These are phyloP conservation scores for Plebejus melissa DNA, from an alignment of 2,888 invertebrate species.

Conservation along the genomic window DNA sequence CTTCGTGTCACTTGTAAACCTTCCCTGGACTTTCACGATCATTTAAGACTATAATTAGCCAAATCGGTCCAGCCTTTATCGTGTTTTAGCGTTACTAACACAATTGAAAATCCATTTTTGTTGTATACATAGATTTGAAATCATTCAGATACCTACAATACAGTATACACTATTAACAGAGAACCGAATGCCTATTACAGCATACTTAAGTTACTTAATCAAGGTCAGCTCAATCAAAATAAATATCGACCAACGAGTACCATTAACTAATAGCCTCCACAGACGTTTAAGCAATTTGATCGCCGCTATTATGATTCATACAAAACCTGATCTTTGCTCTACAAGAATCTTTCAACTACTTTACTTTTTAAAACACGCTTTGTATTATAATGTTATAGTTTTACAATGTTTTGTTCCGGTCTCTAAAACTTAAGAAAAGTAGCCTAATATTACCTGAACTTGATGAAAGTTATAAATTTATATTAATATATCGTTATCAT, in stretches of 20 bases:
- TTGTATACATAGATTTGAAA: not conserved
- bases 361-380: not conserved
- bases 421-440: too few relatives aligned
- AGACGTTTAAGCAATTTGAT: slow-evolving; percentile 5
- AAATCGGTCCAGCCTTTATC: too few relatives aligned
- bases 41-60: too few relatives aligned
- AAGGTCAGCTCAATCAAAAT: slow-evolving; percentile 29
- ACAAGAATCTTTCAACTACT: not conserved
- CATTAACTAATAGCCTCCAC: slow-evolving; percentile 41
- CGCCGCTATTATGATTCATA: not conserved
- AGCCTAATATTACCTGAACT: too few relatives aligned
- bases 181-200: not conserved
- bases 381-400: too few relatives aligned
- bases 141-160: not conserved
- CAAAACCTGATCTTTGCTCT: not conserved
- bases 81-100: too few relatives aligned
- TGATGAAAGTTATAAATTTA: too few relatives aligned
- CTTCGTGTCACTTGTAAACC: too few relatives aligned
- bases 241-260: slow-evolving; percentile 36
- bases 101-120: too few relatives aligned
- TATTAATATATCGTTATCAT: too few relatives aligned
- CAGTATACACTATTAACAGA: not conserved
- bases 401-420: too few relatives aligned
- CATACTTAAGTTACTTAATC: slow-evolving; percentile 3
- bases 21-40: too few relatives aligned